phyloP scores from a whole-genome alignment of 2,797 vertebrate genomes.

The Nannoperca australis region DNA sequence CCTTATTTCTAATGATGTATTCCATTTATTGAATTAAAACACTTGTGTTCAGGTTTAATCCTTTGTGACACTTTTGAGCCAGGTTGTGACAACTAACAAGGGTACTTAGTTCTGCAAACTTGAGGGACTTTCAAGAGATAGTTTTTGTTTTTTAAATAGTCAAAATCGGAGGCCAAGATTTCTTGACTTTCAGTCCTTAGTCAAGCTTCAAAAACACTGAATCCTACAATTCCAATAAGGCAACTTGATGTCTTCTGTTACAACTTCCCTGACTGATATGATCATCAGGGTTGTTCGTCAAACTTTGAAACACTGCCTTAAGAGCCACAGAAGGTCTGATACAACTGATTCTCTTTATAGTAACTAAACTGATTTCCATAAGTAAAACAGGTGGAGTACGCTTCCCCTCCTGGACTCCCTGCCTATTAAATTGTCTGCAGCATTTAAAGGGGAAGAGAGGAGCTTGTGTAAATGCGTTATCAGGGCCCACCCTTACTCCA shows the following conservation, averaged over 20 bases:
- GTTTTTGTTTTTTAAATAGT: not conserved
- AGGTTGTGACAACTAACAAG: not conserved
- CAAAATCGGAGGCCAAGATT: not conserved
- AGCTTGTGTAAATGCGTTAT: conserved; percentile 12
- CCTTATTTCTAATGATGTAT: not conserved
- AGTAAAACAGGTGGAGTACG: not conserved
- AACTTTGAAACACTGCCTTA: not conserved
- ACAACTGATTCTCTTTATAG: not conserved
- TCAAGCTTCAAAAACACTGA: conserved; percentile 1
- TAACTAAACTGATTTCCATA: not conserved
- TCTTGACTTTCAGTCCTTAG: not conserved
- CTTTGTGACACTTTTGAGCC: not conserved
- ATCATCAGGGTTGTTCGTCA: not conserved
- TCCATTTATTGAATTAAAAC: conserved; percentile 4
- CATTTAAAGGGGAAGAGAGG: conserved; percentile 9
- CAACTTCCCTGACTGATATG: not conserved
- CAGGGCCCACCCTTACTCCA: not conserved
- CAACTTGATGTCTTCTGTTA: not conserved
- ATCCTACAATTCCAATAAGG: not conserved
- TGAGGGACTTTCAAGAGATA: not conserved
- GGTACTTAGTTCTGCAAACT: not conserved
- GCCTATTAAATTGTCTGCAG: conserved; percentile 5
- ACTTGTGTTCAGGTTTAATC: not conserved
- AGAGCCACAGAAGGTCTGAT: not conserved
- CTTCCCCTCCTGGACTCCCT: not conserved